Conservation (phyloP, 2,113 vertebrate species). For the Ctenodactylus gundi region DNA sequence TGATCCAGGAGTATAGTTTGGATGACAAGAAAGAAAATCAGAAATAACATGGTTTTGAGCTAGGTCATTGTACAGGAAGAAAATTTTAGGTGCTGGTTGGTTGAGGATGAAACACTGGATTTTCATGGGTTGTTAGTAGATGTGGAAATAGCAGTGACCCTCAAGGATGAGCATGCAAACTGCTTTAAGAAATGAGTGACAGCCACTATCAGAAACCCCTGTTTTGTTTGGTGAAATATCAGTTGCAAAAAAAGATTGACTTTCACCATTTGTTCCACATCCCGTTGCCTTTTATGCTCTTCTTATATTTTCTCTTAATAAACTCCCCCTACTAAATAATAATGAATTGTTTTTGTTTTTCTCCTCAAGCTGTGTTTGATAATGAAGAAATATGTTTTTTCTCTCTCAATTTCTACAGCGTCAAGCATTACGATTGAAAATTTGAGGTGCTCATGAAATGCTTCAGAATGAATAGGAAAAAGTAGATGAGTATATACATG, state of each 20-base stretch:
- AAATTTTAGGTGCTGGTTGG: background rate
- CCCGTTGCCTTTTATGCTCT: too few relatives aligned
- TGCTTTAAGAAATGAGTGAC: background rate
- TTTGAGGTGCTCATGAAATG: background rate
- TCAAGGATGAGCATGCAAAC: background rate
- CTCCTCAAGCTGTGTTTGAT: background rate
- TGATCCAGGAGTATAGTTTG: background rate
- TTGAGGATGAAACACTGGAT: background rate
- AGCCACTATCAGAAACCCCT: background rate
- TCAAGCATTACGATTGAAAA: background rate
- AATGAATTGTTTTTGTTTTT: background rate
- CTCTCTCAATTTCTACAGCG: background rate
- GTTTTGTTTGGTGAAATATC: background rate
- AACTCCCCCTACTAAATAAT: background rate
- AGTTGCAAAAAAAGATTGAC: background rate
- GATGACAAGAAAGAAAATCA: background rate
- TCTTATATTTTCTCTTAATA: background rate
- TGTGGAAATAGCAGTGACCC: background rate
- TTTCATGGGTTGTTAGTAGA: constrained; percentile 1
- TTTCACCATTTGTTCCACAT: background rate
- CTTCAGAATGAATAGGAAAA: background rate
- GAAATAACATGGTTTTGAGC: background rate
- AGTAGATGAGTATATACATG: background rate
- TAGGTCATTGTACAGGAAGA: background rate
- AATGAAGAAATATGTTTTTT: background rate